Evolutionary conservation across 2,888 invertebrate species (phyloP), one percentile per base, ranked within the genome.

Genomic region (Harpalus rubripes): DNA sequence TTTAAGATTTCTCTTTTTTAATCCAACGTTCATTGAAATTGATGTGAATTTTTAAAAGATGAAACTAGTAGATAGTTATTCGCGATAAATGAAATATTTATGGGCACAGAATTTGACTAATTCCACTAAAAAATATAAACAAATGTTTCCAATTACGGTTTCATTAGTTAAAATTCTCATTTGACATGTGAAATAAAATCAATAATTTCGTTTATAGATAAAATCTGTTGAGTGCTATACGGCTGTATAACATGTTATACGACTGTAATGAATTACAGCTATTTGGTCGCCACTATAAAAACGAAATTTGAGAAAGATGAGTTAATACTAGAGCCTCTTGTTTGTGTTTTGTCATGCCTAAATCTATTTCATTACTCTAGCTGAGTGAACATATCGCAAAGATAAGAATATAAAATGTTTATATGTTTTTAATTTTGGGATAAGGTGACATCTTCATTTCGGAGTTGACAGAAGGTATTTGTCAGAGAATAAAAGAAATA

Each of bases 361-460:
- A 68, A 63, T 12, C 63, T 26, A 63, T 63, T 63, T 63, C 63
- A 32, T 63, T 63, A 63, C 63, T 10, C 5, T 26, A 63, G 10
- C 56, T 12, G 18, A 15, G 6, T 52, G 32, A 32, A 76, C 16
- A 18, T 72, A 72, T 72, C 44, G 41, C 15, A 76, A 76, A 76
- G 74, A 76, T 56, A 76, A 76, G 41, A 18, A 44, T 76, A 76
- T 76, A 76, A 52, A 76, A 76, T 76, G 16, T 41, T 63, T 63
- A 63, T 22, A 3, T 22, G 22, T 22, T 22, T 22, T 22, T 22
- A 22, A 22, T 22, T 22, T 1, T 26, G 26, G 10, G 22, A 63
- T 63, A 63, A 63, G n/a, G 63, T 63, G 18, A 63, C 63, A 26
- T 63, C 63, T 63, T 63, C 63, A 63, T 63, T 63, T 26, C 32